Percentiles rank a stretch among this genome's conserved stretches.
Evolutionary conservation across 2,797 vertebrate genomes (phyloP).

Genomic region (Triplophysa bombifrons): DNA sequence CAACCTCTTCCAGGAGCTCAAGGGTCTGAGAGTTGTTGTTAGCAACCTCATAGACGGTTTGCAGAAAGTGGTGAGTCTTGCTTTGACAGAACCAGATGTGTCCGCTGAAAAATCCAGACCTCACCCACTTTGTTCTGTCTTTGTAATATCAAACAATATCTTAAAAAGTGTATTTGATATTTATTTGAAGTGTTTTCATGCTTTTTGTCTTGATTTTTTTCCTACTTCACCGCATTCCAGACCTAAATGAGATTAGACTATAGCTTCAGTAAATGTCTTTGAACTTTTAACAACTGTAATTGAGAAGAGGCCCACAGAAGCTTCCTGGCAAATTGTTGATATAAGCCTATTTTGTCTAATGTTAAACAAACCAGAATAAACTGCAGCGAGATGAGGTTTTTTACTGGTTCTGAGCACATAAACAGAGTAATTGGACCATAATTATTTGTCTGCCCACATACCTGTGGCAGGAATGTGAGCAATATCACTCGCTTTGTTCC

Average conservation of each 20-base stretch:
- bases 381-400: conserved; percentile 16
- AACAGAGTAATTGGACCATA: conserved; percentile 41
- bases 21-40: conserved; percentile 79
- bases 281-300: conserved; percentile 3
- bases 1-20: conserved; percentile 81
- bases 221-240: background rate
- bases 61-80: conserved; percentile 85
- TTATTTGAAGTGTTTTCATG: background rate
- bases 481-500: conserved; percentile 24
- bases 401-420: conserved; percentile 32
- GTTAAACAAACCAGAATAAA: conserved; percentile 21
- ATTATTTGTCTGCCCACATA: conserved; percentile 47
- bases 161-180: background rate
- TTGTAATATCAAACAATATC: background rate
- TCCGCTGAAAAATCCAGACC: background rate
- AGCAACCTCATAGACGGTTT: conserved; percentile 87
- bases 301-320: background rate
- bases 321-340: conserved; percentile 12
- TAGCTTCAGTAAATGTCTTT: background rate
- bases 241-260: background rate
- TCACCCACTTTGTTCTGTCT: background rate
- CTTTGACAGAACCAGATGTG: background rate
- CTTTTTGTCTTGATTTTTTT: background rate
- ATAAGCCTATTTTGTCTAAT: conserved; percentile 15
- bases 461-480: conserved; percentile 48